These are phyloP conservation scores for Cyrtonyx montezumae DNA, from an alignment of 2,113 vertebrate species.

Conservation along the genomic window DNA sequence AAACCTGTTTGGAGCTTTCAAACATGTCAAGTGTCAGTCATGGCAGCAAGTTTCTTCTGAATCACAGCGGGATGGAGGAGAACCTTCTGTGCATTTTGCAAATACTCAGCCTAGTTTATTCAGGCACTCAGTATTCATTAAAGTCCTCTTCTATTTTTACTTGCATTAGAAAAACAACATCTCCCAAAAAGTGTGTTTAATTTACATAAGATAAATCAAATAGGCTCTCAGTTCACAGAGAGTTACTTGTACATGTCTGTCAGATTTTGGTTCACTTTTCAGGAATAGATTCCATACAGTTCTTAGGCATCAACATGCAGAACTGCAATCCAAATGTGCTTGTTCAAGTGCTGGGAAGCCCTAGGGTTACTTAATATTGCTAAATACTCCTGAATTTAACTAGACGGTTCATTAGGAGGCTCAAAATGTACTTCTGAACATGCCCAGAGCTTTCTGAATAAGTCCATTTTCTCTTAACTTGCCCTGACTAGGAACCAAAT, in stretches of 20 bases:
- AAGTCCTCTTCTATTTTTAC: neutral
- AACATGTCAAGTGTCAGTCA: neutral
- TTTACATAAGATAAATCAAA: neutral
- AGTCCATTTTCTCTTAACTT: neutral
- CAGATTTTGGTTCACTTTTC: neutral
- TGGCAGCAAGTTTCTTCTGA: neutral
- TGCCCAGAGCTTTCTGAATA: neutral
- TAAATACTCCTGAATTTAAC: neutral
- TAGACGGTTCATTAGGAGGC: neutral
- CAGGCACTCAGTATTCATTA: neutral
- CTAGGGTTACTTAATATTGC: neutral
- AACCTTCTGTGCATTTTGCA: neutral
- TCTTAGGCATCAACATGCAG: neutral
- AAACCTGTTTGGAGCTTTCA: neutral
- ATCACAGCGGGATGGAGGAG: neutral
- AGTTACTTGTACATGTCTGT: neutral
- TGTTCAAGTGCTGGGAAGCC: neutral
- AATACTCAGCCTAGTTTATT: neutral
- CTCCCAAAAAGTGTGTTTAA: neutral
- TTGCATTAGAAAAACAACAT: neutral
- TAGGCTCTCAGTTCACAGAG: neutral
- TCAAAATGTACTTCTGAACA: neutral
- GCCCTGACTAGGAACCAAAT: neutral
- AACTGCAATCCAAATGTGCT: neutral
- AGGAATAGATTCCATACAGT: neutral